A percentile compares a stretch with the other conserved stretches of the same genome.
phyloP scores from a whole-genome alignment of 2,113 vertebrate species.

The Scomber scombrus region DNA sequence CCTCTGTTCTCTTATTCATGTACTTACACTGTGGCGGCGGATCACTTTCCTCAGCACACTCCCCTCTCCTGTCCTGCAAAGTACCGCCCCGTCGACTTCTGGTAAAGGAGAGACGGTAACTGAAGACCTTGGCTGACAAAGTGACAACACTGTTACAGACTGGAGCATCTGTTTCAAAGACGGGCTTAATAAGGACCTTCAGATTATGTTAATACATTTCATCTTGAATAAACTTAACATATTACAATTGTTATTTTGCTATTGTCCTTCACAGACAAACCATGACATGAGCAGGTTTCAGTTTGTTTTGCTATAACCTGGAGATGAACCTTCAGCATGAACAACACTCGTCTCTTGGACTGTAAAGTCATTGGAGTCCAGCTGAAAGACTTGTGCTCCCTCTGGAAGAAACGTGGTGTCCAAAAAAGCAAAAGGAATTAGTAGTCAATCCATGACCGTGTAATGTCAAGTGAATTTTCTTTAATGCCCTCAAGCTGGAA shows the following conservation, averaged over 20 bases:
- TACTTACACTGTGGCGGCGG: conserved; percentile 38
- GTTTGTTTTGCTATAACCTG: no score
- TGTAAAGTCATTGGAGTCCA: no score
- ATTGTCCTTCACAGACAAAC: no score
- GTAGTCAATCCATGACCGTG: no score
- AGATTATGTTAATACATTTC: background rate
- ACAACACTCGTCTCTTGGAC: no score
- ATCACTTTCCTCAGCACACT: conserved; percentile 48
- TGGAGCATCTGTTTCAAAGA: background rate
- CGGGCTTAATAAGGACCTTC: background rate
- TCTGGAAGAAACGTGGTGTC: no score
- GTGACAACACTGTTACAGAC: conserved; percentile 25
- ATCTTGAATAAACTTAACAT: background rate
- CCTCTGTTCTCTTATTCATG: conserved; percentile 67
- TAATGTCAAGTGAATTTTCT: no score
- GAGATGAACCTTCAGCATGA: no score
- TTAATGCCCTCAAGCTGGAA: no score
- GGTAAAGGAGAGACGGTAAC: conserved; percentile 41
- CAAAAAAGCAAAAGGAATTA: no score
- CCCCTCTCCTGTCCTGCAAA: background rate
- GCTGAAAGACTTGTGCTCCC: no score
- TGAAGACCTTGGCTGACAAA: conserved; percentile 28
- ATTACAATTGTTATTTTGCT: background rate
- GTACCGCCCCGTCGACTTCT: background rate
- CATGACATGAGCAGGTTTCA: no score